These are phyloP conservation scores for Siniperca scherzeri DNA, from an alignment of 2,797 vertebrate species.

Conservation along the genomic window DNA sequence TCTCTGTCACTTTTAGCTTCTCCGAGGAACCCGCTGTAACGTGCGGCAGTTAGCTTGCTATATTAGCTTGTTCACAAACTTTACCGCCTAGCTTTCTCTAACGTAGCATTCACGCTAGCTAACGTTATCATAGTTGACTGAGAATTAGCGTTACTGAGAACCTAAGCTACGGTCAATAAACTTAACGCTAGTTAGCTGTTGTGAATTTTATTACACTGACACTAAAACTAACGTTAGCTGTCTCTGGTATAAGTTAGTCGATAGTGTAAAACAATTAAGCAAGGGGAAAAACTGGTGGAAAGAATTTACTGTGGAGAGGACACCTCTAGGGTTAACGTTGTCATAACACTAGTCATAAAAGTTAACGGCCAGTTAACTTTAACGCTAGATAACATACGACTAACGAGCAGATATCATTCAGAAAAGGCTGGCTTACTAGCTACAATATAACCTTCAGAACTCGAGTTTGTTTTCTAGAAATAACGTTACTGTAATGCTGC, in stretches of 20 bases:
- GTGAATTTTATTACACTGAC: neutral
- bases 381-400: neutral
- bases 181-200: neutral
- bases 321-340: too few relatives aligned
- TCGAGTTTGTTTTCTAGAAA: neutral
- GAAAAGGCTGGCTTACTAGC: neutral
- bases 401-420: neutral
- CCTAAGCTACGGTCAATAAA: neutral
- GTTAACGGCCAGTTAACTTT: too few relatives aligned
- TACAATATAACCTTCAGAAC: neutral
- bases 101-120: neutral
- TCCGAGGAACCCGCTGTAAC: too few relatives aligned
- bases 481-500: too few relatives aligned
- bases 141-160: neutral
- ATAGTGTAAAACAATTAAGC: neutral
- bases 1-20: neutral
- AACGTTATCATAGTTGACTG: neutral
- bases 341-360: too few relatives aligned
- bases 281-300: neutral
- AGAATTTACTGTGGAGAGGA: neutral
- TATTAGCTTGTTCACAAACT: conserved; percentile 6
- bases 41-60: neutral
- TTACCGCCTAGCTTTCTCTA: neutral
- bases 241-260: neutral
- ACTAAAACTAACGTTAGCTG: neutral